phyloP scores from a whole-genome alignment of 1,140 invertebrate genomes.

The Pogonomyrmex californicus region DNA sequence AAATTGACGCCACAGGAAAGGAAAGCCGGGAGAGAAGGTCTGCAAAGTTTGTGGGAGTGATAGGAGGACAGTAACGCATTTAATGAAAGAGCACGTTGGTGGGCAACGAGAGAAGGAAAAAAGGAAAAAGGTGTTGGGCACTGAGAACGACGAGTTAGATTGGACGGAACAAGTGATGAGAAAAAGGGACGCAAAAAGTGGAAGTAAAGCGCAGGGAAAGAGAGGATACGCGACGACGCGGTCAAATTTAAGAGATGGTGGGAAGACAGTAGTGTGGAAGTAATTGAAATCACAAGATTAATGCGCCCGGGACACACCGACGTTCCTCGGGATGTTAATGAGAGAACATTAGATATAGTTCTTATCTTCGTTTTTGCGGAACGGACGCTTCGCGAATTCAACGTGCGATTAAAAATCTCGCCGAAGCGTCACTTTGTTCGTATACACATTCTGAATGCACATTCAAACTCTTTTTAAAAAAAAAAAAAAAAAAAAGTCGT shows the following conservation, averaged over 20 bases:
- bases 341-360: slow-evolving; percentile 26
- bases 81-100: slow-evolving; percentile 55
- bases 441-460: no score
- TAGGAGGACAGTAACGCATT: slow-evolving; percentile 62
- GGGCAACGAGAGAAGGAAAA: slow-evolving; percentile 1
- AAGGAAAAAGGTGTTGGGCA: slow-evolving; percentile 39
- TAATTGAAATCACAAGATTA: slow-evolving; percentile 57
- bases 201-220: not conserved
- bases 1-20: slow-evolving; percentile 18
- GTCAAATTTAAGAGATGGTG: slow-evolving; percentile 55
- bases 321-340: slow-evolving; percentile 55
- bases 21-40: slow-evolving; percentile 10
- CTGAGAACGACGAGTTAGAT: slow-evolving; percentile 57
- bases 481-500: not conserved
- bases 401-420: slow-evolving; percentile 31
- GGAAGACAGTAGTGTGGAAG: slow-evolving; percentile 29
- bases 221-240: not conserved
- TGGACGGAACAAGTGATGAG: slow-evolving; percentile 43
- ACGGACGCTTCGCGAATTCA: not conserved
- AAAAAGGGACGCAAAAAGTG: slow-evolving; percentile 6
- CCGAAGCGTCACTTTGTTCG: not conserved
- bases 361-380: slow-evolving; percentile 29
- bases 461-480: not conserved
- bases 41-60: slow-evolving; percentile 57
- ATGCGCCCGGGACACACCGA: slow-evolving; percentile 20